Evolutionary conservation across 2,888 invertebrate species (phyloP).

Genomic region (Petrophora chlorosata): DNA sequence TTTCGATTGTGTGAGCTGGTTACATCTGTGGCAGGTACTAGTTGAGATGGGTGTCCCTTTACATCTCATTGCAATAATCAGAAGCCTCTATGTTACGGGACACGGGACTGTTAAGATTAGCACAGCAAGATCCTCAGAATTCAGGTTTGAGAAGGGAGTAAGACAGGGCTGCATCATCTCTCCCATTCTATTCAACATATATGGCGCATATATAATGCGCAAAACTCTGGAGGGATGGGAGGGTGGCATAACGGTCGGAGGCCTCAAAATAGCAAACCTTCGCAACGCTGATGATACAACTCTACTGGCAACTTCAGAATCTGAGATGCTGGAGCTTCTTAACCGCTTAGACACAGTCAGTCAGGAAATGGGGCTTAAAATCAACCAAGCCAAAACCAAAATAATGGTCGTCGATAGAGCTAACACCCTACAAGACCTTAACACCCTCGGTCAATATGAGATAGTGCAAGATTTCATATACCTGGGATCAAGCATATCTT

Average conservation of each 20-base stretch:
- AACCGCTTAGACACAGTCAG: too few relatives aligned
- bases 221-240: not conserved
- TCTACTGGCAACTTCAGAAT: not conserved
- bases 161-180: slow-evolving; percentile 6
- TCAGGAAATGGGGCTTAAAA: too few relatives aligned
- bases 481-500: too few relatives aligned
- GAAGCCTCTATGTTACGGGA: not conserved
- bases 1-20: slow-evolving; percentile 28
- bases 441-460: too few relatives aligned
- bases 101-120: not conserved
- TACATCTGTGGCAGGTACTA: slow-evolving; percentile 19
- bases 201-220: slow-evolving; percentile 4
- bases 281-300: slow-evolving; percentile 34
- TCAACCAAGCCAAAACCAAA: too few relatives aligned
- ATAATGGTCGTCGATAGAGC: too few relatives aligned
- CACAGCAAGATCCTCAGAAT: not conserved
- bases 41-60: slow-evolving; percentile 17
- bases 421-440: too few relatives aligned
- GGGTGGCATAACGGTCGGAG: not conserved
- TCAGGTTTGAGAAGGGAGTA: not conserved
- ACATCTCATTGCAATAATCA: slow-evolving; percentile 14
- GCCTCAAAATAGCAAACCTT: slow-evolving; percentile 17
- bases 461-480: too few relatives aligned
- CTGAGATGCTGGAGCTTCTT: not conserved
- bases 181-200: slow-evolving; percentile 4